Evolutionary conservation across 2,797 vertebrate genomes (phyloP).

Genomic region (Acanthornis magna): DNA sequence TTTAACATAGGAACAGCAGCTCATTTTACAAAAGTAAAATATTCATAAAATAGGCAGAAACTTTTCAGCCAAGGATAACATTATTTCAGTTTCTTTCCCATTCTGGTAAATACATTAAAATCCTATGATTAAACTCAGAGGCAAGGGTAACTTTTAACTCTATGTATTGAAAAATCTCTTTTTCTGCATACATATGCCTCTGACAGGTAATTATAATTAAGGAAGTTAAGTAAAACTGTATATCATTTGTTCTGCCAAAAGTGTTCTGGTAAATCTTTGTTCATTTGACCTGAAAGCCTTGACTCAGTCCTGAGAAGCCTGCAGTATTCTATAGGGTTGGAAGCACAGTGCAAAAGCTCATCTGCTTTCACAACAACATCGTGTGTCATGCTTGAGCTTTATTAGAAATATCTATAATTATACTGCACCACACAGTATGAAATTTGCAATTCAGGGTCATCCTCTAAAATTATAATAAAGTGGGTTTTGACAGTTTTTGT

Average conservation of each 20-base stretch:
- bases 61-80: neutral
- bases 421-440: neutral
- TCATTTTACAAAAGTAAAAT: neutral
- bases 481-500: neutral
- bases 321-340: neutral
- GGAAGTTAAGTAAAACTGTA: slow-evolving; percentile 29
- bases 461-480: neutral
- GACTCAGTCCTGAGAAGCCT: slow-evolving; percentile 10
- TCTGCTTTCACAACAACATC: neutral
- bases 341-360: neutral
- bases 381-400: neutral
- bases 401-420: neutral
- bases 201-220: slow-evolving; percentile 49
- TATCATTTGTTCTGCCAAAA: slow-evolving; percentile 35
- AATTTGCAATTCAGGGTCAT: neutral
- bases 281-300: slow-evolving; percentile 41
- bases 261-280: slow-evolving; percentile 17
- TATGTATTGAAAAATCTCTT: slow-evolving; percentile 39
- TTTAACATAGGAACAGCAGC: neutral
- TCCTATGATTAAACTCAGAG: neutral
- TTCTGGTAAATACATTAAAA: neutral
- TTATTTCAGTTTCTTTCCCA: neutral
- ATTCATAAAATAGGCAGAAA: neutral
- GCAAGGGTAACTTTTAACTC: slow-evolving; percentile 20
- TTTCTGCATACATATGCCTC: slow-evolving; percentile 7